Evolutionary conservation across 2,113 vertebrate genomes (phyloP), one percentile per base, ranked within the genome.

Genomic region (Aix galericulata): DNA sequence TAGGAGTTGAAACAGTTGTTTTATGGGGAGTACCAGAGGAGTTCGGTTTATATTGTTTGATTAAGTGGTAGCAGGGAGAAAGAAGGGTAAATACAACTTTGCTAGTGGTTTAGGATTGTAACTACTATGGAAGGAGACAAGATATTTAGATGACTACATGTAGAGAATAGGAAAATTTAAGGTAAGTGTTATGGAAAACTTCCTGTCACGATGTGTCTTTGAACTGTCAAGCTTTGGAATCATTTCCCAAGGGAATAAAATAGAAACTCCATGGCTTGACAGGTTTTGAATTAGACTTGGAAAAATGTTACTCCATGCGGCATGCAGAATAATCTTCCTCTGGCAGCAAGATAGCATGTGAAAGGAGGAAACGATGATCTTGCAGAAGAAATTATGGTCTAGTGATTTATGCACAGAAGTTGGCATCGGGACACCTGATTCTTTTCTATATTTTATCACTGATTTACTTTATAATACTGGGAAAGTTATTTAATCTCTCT

Each of bases 261-360:
- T 32, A 79, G 55, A 64, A 58, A 29, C 32, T 91, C 62, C 53
- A 66, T 78, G 40, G 69, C 40, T 91, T 93, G 93, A 86, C 58
- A 91, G 82, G 32, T 81, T 96, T 86, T 91, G 94, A 94, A 94
- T 94, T 95, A 85, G 88, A 84, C 90, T 96, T 96, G 80, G 80
- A 94, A 96, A 95, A 96, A 94, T 87, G 83, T 88, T 94, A 64
- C 58, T 89, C 17, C 50, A 26, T 87, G 58, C 46, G 59, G 90
- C 80, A 84, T 27, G 66, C 83, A 91, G 74, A 92, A 92, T 91
- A 82, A 92, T 92, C 69, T 78, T 95, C 48, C 77, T 93, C 77
- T 92, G 80, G 58, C 53, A 76, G 80, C 31, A 84, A 64, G 58
- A 82, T 82, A 89, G 88, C 68, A 26, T 73, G 88, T 58, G 83